Evolutionary conservation across 1,140 invertebrate species (phyloP).

Genomic region (Anadara kagoshimensis): DNA sequence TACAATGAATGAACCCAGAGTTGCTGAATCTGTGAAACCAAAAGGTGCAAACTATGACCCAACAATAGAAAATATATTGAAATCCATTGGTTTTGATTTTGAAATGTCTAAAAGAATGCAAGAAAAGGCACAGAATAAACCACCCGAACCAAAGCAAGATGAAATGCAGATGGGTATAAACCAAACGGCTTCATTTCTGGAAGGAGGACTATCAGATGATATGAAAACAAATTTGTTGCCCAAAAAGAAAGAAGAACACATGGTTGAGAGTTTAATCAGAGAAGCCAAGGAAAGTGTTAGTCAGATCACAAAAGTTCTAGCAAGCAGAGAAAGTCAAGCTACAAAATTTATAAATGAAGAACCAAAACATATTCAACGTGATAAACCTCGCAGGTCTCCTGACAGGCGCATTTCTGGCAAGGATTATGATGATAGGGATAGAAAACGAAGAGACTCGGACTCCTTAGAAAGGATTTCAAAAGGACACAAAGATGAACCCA

Average conservation of each 20-base stretch:
- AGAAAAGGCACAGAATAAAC: slow-evolving; percentile 59
- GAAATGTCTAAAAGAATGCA: slow-evolving; percentile 72
- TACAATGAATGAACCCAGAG: not conserved
- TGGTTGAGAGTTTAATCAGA: slow-evolving; percentile 27
- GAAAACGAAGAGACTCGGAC: no score
- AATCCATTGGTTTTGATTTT: slow-evolving; percentile 73
- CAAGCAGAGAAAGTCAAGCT: no score
- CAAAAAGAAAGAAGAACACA: slow-evolving; percentile 35
- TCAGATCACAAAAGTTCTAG: no score
- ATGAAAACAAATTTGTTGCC: slow-evolving; percentile 33
- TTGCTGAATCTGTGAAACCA: slow-evolving; percentile 21
- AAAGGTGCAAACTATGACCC: slow-evolving; percentile 56
- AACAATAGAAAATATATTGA: slow-evolving; percentile 71
- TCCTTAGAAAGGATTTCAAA: no score
- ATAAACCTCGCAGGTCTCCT: no score
- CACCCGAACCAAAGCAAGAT: slow-evolving; percentile 43
- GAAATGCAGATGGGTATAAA: slow-evolving; percentile 51
- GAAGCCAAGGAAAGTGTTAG: slow-evolving; percentile 4
- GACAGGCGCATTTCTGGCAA: no score
- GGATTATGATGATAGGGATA: no score
- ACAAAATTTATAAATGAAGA: no score
- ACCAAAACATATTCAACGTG: no score
- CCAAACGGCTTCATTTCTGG: slow-evolving; percentile 67
- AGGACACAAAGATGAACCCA: no score
- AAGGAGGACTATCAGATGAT: slow-evolving; percentile 51